A percentile compares a stretch with the other conserved stretches of the same genome.
Evolutionary conservation across 2,797 vertebrate species (phyloP).

Genomic region (Propithecus deckenii): DNA sequence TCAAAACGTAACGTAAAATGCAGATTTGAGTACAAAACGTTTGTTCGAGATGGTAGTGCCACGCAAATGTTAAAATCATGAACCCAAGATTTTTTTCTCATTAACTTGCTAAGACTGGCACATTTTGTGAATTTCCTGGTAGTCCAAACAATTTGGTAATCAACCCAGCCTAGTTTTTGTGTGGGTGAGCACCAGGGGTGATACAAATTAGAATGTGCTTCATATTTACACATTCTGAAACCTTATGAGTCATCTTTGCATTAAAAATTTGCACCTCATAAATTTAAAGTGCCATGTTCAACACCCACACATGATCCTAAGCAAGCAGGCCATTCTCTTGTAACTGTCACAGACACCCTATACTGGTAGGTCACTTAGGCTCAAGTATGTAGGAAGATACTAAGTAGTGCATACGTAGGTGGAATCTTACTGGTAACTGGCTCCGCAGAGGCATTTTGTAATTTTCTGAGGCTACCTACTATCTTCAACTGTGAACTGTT

Average conservation of each 20-base stretch:
- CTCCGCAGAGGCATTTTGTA: slow-evolving; percentile 25
- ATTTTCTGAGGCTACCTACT: background rate
- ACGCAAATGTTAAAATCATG: background rate
- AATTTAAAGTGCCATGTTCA: slow-evolving; percentile 74
- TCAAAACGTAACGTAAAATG: background rate
- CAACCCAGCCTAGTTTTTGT: background rate
- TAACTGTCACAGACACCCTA: slow-evolving; percentile 64
- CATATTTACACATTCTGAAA: slow-evolving; percentile 92
- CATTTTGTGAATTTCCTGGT: slow-evolving; percentile 49
- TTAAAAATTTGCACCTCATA: slow-evolving; percentile 83
- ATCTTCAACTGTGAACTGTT: slow-evolving; percentile 28
- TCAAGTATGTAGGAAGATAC: slow-evolving; percentile 85
- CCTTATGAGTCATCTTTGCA: slow-evolving; percentile 91
- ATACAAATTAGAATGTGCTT: slow-evolving; percentile 86
- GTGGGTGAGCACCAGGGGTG: slow-evolving; percentile 64
- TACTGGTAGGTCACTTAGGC: slow-evolving; percentile 86
- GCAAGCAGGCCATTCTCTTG: slow-evolving; percentile 68
- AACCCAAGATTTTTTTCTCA: slow-evolving; percentile 3
- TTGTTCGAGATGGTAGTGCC: background rate
- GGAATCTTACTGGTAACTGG: slow-evolving; percentile 69
- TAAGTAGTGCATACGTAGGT: slow-evolving; percentile 79
- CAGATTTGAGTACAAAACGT: background rate
- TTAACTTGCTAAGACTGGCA: background rate
- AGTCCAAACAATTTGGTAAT: slow-evolving; percentile 44
- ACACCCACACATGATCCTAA: slow-evolving; percentile 78